Percentiles rank a stretch among this genome's conserved stretches.
phyloP scores from a whole-genome alignment of 2,113 vertebrate species.

The Myrmecophaga tridactyla region DNA sequence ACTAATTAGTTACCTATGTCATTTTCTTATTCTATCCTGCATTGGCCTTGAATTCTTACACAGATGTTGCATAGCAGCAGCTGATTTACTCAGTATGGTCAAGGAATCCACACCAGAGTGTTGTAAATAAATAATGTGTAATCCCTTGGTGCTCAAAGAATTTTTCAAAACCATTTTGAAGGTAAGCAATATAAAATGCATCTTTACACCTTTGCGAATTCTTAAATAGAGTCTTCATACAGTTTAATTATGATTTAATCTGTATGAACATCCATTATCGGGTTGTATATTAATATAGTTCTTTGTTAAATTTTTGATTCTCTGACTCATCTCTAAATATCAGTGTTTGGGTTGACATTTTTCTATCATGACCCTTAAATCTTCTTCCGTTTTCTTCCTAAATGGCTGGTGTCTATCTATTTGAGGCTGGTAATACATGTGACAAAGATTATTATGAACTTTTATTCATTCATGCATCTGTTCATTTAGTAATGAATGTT shows the following conservation, averaged over 20 bases:
- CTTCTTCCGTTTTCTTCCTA: neutral
- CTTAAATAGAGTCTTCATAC: neutral
- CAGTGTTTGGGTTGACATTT: neutral
- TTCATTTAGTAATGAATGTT: neutral
- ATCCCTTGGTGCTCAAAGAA: neutral
- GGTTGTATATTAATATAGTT: neutral
- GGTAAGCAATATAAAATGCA: neutral
- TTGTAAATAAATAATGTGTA: neutral
- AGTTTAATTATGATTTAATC: neutral
- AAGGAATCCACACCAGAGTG: neutral
- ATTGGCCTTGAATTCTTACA: slow-evolving; percentile 44
- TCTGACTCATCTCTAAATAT: neutral
- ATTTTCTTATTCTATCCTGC: slow-evolving; percentile 28
- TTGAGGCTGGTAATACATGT: neutral
- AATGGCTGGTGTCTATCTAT: neutral
- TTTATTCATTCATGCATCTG: neutral
- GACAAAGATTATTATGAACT: neutral
- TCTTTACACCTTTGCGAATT: neutral
- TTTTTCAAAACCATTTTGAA: slow-evolving; percentile 20
- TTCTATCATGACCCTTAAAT: neutral
- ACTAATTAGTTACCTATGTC: neutral
- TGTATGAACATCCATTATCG: neutral
- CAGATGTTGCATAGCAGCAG: neutral
- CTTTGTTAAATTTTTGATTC: neutral
- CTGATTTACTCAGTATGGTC: slow-evolving; percentile 1